Evolutionary conservation across 2,888 invertebrate species (phyloP).

Genomic region (Drosophila barbarae): DNA sequence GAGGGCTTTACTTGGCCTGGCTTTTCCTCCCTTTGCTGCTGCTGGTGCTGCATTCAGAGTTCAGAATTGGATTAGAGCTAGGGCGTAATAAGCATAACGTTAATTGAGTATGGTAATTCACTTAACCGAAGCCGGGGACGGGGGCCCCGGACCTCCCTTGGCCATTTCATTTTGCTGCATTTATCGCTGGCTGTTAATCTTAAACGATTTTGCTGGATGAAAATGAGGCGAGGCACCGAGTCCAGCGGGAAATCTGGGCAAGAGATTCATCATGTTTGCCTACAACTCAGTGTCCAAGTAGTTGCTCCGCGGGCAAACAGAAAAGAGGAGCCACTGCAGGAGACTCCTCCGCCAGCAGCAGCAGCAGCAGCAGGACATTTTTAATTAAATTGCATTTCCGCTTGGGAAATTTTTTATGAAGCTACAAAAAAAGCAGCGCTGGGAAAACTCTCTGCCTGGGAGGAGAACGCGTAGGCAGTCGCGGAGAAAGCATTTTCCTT

Average conservation of each 20-base stretch:
- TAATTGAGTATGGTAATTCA: conserved; percentile 74
- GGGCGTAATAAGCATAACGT: conserved; percentile 58
- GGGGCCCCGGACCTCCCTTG: not conserved
- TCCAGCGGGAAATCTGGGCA: conserved; percentile 69
- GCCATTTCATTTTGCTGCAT: conserved; percentile 58
- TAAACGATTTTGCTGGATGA: conserved; percentile 64
- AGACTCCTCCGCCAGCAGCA: conserved; percentile 12
- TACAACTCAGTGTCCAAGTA: conserved; percentile 63
- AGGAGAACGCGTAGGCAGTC: conserved; percentile 14
- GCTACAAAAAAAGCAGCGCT: conserved; percentile 62
- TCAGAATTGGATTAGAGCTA: conserved; percentile 52
- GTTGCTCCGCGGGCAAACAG: conserved; percentile 36
- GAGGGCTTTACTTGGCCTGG: conserved; percentile 29
- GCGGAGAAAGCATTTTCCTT: conserved; percentile 48
- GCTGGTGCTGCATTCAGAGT: conserved; percentile 29
- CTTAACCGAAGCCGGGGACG: conserved; percentile 45
- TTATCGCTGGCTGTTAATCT: conserved; percentile 70
- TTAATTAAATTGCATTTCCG: conserved; percentile 78
- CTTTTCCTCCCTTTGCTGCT: not conserved
- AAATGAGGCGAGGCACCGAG: not conserved
- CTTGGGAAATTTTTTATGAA: conserved; percentile 76
- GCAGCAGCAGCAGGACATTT: conserved; percentile 71
- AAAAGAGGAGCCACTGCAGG: conserved; percentile 20
- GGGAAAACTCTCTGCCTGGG: conserved; percentile 5
- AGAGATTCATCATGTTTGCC: conserved; percentile 74